Conservation (phyloP, 2,797 vertebrate genomes). For the Macropus fuliginosus region DNA sequence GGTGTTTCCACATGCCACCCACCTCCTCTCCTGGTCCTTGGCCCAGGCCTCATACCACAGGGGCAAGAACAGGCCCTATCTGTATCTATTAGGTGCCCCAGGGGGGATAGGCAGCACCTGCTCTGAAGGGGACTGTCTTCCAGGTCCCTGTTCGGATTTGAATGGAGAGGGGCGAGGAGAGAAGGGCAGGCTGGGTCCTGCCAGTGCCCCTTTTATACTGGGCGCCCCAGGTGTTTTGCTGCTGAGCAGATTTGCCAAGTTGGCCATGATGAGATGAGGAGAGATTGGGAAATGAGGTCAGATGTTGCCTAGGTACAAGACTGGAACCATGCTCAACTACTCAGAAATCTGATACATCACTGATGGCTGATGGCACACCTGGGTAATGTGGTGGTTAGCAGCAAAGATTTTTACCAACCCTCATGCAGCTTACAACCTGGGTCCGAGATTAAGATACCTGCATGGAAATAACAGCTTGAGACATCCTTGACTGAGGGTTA, state of each 20-base stretch:
- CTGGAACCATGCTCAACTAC: background rate
- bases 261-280: background rate
- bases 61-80: background rate
- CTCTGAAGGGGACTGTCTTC: background rate
- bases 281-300: background rate
- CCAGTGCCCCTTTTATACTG: accelerated
- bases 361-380: background rate
- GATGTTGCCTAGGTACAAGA: background rate
- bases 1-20: background rate
- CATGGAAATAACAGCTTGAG: background rate
- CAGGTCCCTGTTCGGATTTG: background rate
- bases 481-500: background rate
- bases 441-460: background rate
- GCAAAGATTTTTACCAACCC: background rate
- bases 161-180: background rate
- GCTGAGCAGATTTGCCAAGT: background rate
- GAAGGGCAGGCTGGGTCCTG: background rate
- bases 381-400: background rate
- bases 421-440: background rate
- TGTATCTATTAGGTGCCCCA: background rate
- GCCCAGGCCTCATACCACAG: background rate
- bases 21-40: background rate
- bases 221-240: background rate
- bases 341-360: background rate
- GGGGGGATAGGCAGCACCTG: background rate